Evolutionary conservation across 23 tunicate genomes (phyloP).

Genomic region (Ascidia mentula): DNA sequence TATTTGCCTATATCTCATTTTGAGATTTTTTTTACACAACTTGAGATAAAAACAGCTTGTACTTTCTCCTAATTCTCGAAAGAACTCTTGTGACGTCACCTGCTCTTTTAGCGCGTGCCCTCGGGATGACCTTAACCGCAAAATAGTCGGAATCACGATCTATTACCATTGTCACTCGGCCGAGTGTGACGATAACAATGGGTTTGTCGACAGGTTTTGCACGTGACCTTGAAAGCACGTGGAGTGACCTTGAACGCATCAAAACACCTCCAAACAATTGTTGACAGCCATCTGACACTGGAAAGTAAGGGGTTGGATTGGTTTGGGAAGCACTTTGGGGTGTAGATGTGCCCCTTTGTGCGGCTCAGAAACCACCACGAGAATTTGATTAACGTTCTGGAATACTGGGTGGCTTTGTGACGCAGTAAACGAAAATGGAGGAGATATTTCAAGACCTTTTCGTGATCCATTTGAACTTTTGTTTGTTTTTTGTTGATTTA

Average conservation of each 20-base stretch:
- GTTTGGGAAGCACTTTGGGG: not conserved
- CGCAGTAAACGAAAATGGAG: no score
- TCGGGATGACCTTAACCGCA: not conserved
- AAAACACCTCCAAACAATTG: not conserved
- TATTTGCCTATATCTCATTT: not conserved
- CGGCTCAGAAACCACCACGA: no score
- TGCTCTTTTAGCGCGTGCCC: not conserved
- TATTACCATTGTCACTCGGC: not conserved
- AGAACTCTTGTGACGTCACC: not conserved
- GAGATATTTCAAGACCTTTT: no score
- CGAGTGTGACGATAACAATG: constrained; percentile 9
- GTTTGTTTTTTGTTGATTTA: no score
- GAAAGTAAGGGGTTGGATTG: not conserved
- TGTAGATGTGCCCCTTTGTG: no score
- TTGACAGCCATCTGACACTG: constrained; percentile 12
- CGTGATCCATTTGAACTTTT: no score
- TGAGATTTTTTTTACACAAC: not conserved
- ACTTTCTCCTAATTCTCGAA: not conserved
- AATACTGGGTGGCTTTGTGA: no score
- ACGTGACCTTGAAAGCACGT: not conserved
- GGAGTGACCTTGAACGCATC: not conserved
- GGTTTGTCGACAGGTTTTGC: not conserved
- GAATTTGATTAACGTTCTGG: no score
- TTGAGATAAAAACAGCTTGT: not conserved
- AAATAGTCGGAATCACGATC: constrained; percentile 2